Base-by-base conservation (phyloP, 2,797 vertebrate genomes). In the Anguilla marmorata region DNA sequence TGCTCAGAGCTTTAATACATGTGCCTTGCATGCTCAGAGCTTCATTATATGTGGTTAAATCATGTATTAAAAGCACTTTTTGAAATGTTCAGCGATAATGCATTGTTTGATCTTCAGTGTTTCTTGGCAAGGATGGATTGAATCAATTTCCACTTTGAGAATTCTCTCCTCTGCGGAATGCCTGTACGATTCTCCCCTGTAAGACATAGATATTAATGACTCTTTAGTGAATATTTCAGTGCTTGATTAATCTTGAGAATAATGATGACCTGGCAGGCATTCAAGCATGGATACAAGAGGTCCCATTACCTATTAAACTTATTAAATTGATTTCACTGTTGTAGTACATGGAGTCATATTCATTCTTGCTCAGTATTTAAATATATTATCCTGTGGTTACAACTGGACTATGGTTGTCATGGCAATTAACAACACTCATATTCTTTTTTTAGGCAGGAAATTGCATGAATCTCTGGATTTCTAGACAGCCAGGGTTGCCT, bases 171-270 rank as follows among this genome's bases (percentile, higher is more conserved):
- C 45, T 8, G 5, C 12, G 16, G 21, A 24, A 19, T 82, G 50
- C 79, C 45, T 48, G 5, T 48, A 82, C 41, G 9, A 50, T 48
- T 82, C n/a, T 8, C 11, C 45, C 2, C 7, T n/a, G 12, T 50
- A 82, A 82, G 24, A 82, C 33, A 41, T 24, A 12, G 16, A 8
- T 82, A 82, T 24, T 50, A 50, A 82, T 82, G 79, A 27, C 45
- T 48, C 45, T 50, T 21, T 8, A 82, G 79, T 82, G 79, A 82
- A 82, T n/a, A 48, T 82, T 50, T 82, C 14, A 50, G 79, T 50
- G 1, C 79, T 82, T 50, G 24, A 82, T 82, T 82, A n/a, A 82
- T 82, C 19, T 48, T 50, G 45, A 82, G 74, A 45, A 45, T 41
- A 19, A 41, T 82, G 24, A 48, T 82, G 79, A 12, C 79, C 45